Evolutionary conservation across 2,113 vertebrate genomes (phyloP).

Genomic region (Cervus canadensis): DNA sequence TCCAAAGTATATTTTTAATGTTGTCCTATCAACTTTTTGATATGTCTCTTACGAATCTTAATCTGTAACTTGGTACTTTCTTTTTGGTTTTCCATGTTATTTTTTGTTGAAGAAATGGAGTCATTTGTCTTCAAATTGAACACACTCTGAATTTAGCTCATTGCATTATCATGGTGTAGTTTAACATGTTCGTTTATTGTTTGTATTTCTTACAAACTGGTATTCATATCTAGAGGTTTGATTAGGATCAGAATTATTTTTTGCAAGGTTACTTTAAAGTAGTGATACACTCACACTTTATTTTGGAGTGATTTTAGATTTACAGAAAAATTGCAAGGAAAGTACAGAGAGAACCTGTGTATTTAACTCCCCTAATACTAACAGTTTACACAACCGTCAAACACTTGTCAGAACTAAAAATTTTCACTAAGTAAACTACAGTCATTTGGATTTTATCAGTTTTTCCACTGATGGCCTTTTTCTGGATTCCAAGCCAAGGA

Average conservation of each 20-base stretch:
- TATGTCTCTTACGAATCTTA: neutral
- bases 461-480: neutral
- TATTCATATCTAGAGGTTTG: neutral
- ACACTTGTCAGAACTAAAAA: neutral
- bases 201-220: neutral
- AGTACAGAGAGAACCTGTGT: neutral
- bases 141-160: neutral
- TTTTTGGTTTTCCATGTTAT: neutral
- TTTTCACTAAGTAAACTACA: neutral
- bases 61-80: neutral
- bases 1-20: neutral
- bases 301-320: conserved; percentile 12
- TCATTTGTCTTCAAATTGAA: neutral
- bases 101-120: conserved; percentile 11
- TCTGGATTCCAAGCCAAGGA: neutral
- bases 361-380: neutral
- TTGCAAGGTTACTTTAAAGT: neutral
- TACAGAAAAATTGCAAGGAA: neutral
- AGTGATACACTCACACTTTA: neutral
- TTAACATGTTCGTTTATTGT: neutral
- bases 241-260: neutral
- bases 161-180: neutral
- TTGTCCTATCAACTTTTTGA: neutral
- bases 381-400: neutral
- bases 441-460: neutral